A percentile compares a stretch with the other conserved stretches of the same genome.
Evolutionary conservation across 2,113 vertebrate genomes (phyloP).

Genomic region (Xenopus tropicalis): DNA sequence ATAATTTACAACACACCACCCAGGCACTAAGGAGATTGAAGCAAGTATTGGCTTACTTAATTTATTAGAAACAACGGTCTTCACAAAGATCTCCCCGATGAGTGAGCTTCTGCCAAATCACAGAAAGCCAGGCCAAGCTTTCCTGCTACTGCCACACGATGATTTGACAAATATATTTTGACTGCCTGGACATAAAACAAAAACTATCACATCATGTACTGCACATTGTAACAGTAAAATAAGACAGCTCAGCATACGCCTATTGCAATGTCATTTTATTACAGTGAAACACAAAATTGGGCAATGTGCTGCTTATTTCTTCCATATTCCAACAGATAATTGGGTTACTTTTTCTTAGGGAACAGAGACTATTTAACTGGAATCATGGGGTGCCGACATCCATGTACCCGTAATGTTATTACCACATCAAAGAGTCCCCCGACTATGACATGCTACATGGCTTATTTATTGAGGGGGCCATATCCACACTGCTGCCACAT

Average conservation of each 20-base stretch:
- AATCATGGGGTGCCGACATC: too few species aligned
- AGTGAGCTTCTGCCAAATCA: constrained; percentile 33
- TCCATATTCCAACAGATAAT: too few species aligned
- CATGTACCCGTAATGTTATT: too few species aligned
- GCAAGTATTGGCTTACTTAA: constrained; percentile 17
- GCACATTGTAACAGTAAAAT: background rate
- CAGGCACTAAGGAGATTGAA: constrained; percentile 33
- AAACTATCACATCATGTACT: constrained; percentile 9
- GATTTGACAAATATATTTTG: constrained; percentile 37
- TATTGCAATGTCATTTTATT: background rate
- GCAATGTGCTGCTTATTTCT: too few species aligned
- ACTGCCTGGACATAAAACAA: constrained; percentile 11
- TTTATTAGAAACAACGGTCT: constrained; percentile 38
- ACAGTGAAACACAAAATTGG: background rate
- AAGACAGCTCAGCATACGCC: background rate
- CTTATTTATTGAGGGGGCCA: too few species aligned
- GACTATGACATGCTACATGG: too few species aligned
- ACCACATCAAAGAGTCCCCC: too few species aligned
- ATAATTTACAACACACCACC: constrained; percentile 24
- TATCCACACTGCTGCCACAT: too few species aligned
- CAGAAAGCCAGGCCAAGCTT: constrained; percentile 21
- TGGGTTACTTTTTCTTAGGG: too few species aligned
- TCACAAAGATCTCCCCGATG: constrained; percentile 30
- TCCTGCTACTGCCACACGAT: constrained; percentile 4
- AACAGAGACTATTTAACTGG: too few species aligned